Percentiles rank a stretch among this genome's conserved stretches.
Conservation (phyloP, 2,888 invertebrate species). For the Latrodectus elegans region DNA sequence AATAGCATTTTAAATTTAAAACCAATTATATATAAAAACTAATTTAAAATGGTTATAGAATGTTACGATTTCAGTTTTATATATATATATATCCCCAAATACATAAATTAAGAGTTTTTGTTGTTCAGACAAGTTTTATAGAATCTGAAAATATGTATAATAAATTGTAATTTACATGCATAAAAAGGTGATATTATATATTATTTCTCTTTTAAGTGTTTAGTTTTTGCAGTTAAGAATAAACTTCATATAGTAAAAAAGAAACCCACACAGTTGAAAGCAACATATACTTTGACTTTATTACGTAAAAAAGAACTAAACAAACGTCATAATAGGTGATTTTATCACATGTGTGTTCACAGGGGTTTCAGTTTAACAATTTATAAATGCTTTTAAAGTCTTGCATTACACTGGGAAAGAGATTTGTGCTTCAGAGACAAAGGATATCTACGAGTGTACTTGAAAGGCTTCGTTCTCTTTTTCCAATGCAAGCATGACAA, state of each 20-base stretch:
- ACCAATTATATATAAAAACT: too few species aligned
- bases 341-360: slow-evolving; percentile 65
- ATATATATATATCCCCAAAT: too few species aligned
- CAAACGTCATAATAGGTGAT: slow-evolving; percentile 65
- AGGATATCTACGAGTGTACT: slow-evolving; percentile 45
- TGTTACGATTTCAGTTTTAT: too few species aligned
- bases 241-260: background rate
- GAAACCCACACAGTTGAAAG: slow-evolving; percentile 32
- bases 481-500: slow-evolving; percentile 45
- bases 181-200: too few species aligned
- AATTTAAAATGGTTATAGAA: too few species aligned
- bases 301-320: slow-evolving; percentile 65
- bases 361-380: slow-evolving; percentile 54
- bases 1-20: too few species aligned
- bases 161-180: too few species aligned
- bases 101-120: too few species aligned
- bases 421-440: slow-evolving; percentile 54
- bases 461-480: slow-evolving; percentile 45
- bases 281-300: slow-evolving; percentile 68
- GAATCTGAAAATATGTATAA: too few species aligned
- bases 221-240: too few species aligned
- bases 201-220: too few species aligned
- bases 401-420: slow-evolving; percentile 57
- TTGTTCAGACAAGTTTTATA: too few species aligned
- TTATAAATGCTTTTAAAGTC: slow-evolving; percentile 46